Percentiles rank a stretch among this genome's conserved stretches.
Evolutionary conservation across 2,888 invertebrate genomes (phyloP).

Genomic region (Phorcus lineatus): DNA sequence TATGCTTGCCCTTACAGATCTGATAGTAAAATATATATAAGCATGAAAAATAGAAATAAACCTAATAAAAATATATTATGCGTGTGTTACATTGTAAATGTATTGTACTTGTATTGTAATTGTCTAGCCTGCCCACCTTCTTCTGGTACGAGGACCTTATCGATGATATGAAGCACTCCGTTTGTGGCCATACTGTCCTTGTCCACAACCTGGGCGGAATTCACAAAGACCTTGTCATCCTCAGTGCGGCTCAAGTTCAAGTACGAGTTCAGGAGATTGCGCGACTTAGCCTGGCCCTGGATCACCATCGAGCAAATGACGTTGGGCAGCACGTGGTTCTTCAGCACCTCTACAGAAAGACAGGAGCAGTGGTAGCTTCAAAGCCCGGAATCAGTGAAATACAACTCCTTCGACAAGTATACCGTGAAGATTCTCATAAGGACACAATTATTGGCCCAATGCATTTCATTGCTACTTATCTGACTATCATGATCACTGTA

Average conservation of each 20-base stretch:
- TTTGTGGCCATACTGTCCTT: constrained; percentile 82
- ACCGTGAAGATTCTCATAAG: too few species aligned
- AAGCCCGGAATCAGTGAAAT: too few species aligned
- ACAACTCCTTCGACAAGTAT: too few species aligned
- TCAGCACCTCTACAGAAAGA: constrained; percentile 79
- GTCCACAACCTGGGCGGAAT: constrained; percentile 79
- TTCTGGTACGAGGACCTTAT: constrained; percentile 82
- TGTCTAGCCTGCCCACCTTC: constrained; percentile 77
- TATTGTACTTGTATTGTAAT: too few species aligned
- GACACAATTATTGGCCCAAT: too few species aligned
- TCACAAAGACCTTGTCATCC: constrained; percentile 79
- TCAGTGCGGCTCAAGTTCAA: constrained; percentile 77
- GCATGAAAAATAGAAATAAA: too few species aligned
- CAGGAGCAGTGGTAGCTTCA: background rate
- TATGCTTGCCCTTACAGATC: too few species aligned
- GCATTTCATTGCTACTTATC: too few species aligned
- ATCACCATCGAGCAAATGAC: constrained; percentile 81
- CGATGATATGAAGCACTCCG: constrained; percentile 84
- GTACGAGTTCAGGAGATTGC: constrained; percentile 78
- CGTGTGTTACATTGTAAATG: too few species aligned
- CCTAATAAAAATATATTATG: too few species aligned
- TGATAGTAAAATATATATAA: too few species aligned
- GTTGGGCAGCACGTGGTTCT: constrained; percentile 82
- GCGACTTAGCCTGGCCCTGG: constrained; percentile 78
- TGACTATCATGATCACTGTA: too few species aligned